Base-by-base conservation (phyloP, 1,140 invertebrate genomes). In the Acromyrmex charruanus region DNA sequence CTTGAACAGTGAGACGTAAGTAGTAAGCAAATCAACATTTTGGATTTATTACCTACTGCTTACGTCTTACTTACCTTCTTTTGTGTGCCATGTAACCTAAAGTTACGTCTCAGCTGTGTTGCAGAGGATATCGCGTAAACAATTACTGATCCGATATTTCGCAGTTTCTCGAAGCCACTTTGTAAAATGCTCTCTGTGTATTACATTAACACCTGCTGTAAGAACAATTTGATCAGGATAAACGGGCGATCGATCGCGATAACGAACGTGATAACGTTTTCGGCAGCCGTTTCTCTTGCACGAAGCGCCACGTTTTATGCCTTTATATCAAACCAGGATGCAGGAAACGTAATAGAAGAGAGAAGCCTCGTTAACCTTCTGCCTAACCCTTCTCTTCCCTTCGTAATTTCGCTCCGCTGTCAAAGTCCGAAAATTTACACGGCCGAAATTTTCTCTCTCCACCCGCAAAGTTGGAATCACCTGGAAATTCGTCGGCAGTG, bases 341-440 rank as follows among this genome's bases (percentile, higher is more conserved):
- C 1, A 25, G 12, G 35, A 12, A 9, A 3, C 7, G 7, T 28
- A 80, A 68, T 68, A 51, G 39, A 39, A 12, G 14, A 25, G 55
- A 25, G 16, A 18, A 25, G 25, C 25, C 55, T 84, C 71, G 68
- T 82, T 74, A 82, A 81, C 77, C 39, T 71, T 69, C 63, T 0
- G 14, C 21, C 39, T 12, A 31, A 16, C 10, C 74, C 14, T 63
- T 16, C 18, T 35, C 31, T 31, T 25, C 39, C 21, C 16, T 21
- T 9, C 25, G 55, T 69, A 69, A 69, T 81, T 55, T 81, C 16
- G 25, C 49, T 82, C 25, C 18, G 59, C 31, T 53, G 68, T 72
- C 53, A 59, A 72, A 58, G 51, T 82, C 58, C 80, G 68, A 74
- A 74, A 84, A 84, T 84, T 74, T 84, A 74, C 69, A 35, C 39